phyloP scores from a whole-genome alignment of 2,888 invertebrate genomes.

The Apodemia mormo region DNA sequence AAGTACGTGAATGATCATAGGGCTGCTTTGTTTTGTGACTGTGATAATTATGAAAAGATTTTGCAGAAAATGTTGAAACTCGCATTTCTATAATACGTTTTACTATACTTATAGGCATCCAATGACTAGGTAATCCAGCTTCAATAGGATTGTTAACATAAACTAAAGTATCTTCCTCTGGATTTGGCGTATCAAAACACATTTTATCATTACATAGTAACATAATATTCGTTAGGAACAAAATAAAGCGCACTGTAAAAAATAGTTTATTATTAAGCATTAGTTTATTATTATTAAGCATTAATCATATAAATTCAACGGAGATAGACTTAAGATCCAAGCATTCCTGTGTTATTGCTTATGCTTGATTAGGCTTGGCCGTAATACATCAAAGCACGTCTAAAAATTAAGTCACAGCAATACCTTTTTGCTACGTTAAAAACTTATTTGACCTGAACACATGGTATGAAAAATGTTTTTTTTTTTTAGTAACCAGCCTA shows the following conservation, averaged over 20 bases:
- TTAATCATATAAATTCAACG: too few relatives aligned
- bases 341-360: too few relatives aligned
- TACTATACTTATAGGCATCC: conserved; percentile 50
- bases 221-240: conserved; percentile 39
- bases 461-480: too few relatives aligned
- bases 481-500: too few relatives aligned
- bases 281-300: too few relatives aligned
- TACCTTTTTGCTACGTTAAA: too few relatives aligned
- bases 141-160: conserved; percentile 56
- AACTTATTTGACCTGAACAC: too few relatives aligned
- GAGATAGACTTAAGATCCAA: too few relatives aligned
- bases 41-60: not conserved
- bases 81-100: conserved; percentile 50
- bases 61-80: conserved; percentile 31
- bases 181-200: conserved; percentile 41
- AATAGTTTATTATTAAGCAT: not conserved
- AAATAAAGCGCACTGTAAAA: conserved; percentile 48
- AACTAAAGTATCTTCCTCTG: conserved; percentile 40
- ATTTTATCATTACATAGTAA: conserved; percentile 37
- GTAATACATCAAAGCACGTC: too few relatives aligned
- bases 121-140: conserved; percentile 52
- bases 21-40: not conserved
- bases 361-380: too few relatives aligned
- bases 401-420: too few relatives aligned
- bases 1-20: not conserved